A percentile compares a stretch with the other conserved stretches of the same genome.
phyloP scores from a whole-genome alignment of 2,113 vertebrate species.

The Engystomops pustulosus region DNA sequence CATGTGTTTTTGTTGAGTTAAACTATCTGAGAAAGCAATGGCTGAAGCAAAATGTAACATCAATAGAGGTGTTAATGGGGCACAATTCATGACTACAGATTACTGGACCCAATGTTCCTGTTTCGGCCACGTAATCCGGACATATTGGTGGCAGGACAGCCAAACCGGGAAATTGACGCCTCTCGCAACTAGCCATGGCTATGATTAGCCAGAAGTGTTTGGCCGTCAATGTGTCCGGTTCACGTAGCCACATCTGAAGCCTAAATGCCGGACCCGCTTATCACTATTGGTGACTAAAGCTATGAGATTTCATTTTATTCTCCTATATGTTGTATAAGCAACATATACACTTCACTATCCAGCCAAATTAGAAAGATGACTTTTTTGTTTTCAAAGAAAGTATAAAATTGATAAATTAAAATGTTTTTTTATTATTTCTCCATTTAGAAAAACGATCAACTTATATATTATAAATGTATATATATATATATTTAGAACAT shows the following conservation, averaged over 20 bases:
- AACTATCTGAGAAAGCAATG: background rate
- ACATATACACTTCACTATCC: background rate
- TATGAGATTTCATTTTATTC: too few species aligned
- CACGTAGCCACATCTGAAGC: too few species aligned
- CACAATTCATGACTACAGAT: background rate
- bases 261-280: too few species aligned
- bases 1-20: background rate
- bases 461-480: constrained; percentile 41
- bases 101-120: background rate
- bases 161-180: too few species aligned
- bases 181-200: too few species aligned
- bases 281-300: too few species aligned
- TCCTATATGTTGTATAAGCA: background rate
- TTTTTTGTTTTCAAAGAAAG: constrained; percentile 19
- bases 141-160: too few species aligned
- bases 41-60: background rate
- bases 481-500: constrained; percentile 41
- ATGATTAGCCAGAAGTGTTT: too few species aligned
- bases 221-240: too few species aligned
- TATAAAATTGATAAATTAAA: constrained; percentile 27
- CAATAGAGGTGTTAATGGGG: background rate
- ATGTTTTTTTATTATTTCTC: background rate
- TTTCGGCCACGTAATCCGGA: too few species aligned
- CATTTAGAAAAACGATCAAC: constrained; percentile 37
- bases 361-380: background rate